Percentiles rank a stretch among this genome's conserved stretches.
phyloP scores from a whole-genome alignment of 2,113 vertebrate genomes.

The Leptocoma aspasia region DNA sequence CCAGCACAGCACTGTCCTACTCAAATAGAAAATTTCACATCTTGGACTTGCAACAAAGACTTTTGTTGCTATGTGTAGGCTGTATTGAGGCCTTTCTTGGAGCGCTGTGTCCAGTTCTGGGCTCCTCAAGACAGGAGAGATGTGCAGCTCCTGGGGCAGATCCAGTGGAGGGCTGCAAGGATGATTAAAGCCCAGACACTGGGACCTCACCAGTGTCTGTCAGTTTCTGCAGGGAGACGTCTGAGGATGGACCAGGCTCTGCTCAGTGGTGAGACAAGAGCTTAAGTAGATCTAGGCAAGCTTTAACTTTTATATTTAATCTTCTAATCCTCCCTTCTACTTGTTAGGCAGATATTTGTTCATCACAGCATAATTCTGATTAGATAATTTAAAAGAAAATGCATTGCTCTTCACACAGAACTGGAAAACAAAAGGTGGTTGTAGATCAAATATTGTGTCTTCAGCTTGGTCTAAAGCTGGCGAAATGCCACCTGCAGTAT shows the following conservation, averaged over 20 bases:
- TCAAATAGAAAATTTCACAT: not conserved
- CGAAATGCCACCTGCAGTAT: not conserved
- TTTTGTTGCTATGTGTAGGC: not conserved
- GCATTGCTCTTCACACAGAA: not conserved
- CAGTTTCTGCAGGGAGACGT: too few species aligned
- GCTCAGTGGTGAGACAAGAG: rapidly evolving
- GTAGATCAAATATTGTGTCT: not conserved
- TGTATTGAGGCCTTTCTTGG: not conserved
- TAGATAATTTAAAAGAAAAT: not conserved
- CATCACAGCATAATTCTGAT: not conserved
- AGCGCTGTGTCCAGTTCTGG: rapidly evolving
- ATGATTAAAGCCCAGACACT: too few species aligned
- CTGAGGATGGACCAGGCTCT: not conserved
- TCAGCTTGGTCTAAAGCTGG: not conserved
- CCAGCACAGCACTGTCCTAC: not conserved
- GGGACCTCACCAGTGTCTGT: too few species aligned
- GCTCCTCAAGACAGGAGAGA: not conserved
- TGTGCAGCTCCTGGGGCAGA: not conserved
- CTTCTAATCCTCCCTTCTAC: not conserved
- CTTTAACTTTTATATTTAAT: not conserved
- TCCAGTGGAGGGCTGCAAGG: not conserved
- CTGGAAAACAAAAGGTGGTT: not conserved
- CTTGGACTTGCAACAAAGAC: not conserved
- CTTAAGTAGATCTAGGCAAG: not conserved
- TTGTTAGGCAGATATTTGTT: not conserved